Conservation (phyloP, 2,113 vertebrate species). For the Motacilla alba region DNA sequence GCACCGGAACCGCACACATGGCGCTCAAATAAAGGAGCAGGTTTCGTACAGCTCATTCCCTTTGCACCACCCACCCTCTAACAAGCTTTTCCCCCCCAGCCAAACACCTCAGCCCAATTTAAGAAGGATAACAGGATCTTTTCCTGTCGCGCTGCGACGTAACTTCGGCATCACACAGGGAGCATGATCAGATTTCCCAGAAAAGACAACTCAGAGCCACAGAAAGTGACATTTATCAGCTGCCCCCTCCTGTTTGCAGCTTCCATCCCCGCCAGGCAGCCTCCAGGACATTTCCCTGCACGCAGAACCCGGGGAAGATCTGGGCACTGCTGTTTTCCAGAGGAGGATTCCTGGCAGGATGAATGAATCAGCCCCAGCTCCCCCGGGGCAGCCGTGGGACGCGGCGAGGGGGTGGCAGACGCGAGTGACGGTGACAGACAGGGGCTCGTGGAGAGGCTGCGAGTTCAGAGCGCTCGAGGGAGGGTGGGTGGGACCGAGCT, state of each 20-base stretch:
- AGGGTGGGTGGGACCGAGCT: neutral
- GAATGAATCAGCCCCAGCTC: conserved; percentile 66
- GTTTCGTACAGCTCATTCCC: neutral
- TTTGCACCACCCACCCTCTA: neutral
- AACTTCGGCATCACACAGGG: neutral
- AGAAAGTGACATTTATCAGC: neutral
- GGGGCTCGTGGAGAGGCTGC: neutral
- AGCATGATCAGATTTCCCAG: neutral
- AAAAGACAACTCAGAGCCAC: neutral
- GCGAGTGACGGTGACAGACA: neutral
- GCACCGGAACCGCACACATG: neutral
- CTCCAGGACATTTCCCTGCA: neutral
- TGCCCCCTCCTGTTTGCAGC: neutral
- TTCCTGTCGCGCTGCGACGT: neutral
- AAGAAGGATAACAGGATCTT: neutral
- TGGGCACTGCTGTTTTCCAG: neutral
- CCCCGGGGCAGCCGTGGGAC: conserved; percentile 40
- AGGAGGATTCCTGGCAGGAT: conserved; percentile 29
- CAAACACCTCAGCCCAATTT: neutral
- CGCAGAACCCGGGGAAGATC: neutral
- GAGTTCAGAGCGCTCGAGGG: neutral
- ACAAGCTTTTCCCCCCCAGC: neutral
- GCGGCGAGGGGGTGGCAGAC: conserved; percentile 33
- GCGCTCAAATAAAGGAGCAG: neutral
- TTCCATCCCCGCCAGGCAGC: neutral